Conservation (phyloP, 64 coral and sea anemone genomes). For the Stichodactyla mertensii region DNA sequence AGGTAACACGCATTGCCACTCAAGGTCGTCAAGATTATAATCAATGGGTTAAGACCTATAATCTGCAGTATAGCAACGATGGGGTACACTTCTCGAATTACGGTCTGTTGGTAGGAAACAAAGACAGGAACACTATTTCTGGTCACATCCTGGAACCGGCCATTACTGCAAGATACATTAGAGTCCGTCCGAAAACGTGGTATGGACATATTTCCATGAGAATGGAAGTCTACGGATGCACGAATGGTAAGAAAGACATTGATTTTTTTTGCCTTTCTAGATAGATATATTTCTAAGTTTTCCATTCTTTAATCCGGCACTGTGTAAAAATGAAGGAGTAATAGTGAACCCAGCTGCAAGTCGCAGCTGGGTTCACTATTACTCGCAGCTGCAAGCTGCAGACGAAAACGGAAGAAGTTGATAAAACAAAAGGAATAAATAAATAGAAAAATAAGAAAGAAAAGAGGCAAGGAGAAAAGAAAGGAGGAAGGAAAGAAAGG, state of each 20-base stretch:
- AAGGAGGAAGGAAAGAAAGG: too few species aligned
- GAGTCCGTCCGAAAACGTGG: slow-evolving; percentile 19
- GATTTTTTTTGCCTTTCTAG: too few species aligned
- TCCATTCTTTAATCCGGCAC: too few species aligned
- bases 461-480: too few species aligned
- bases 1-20: slow-evolving; percentile 47
- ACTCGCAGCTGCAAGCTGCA: too few species aligned
- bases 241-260: not conserved
- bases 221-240: slow-evolving; percentile 26
- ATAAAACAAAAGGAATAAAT: too few species aligned
- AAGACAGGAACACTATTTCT: slow-evolving; percentile 17
- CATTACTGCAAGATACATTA: slow-evolving; percentile 20
- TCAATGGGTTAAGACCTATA: slow-evolving; percentile 63
- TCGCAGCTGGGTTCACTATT: too few species aligned
- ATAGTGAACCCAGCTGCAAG: too few species aligned
- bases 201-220: slow-evolving; percentile 40
- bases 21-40: slow-evolving; percentile 32
- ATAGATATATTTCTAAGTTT: too few species aligned
- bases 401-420: too few species aligned
- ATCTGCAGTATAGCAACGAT: slow-evolving; percentile 39
- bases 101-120: not conserved
- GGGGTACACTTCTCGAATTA: slow-evolving; percentile 32
- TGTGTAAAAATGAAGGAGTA: too few species aligned
- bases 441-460: too few species aligned
- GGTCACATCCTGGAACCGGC: slow-evolving; percentile 21